Percentiles rank a stretch among this genome's conserved stretches.
These are phyloP conservation scores for Leptodactylus fallax DNA, from an alignment of 2,797 vertebrate genomes.

Conservation along the genomic window DNA sequence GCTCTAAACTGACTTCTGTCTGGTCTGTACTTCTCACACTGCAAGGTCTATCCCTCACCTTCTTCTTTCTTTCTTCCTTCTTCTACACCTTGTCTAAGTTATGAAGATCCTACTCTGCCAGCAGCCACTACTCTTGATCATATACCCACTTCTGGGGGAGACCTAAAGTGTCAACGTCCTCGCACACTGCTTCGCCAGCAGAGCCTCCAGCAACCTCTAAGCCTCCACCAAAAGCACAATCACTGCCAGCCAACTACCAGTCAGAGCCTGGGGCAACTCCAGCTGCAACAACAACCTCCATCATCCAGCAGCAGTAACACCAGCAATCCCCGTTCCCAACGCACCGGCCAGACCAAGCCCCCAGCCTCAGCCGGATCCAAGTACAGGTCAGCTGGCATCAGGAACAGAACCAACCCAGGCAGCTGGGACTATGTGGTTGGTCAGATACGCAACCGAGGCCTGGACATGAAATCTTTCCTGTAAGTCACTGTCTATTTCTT, in stretches of 20 bases:
- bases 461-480: conserved; percentile 99
- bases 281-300: conserved; percentile 84
- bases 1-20: conserved; percentile 73
- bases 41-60: conserved; percentile 81
- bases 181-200: conserved; percentile 95
- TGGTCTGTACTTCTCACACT: conserved; percentile 81
- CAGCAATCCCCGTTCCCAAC: conserved; percentile 75
- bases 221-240: conserved; percentile 90
- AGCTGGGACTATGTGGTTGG: conserved; percentile 99
- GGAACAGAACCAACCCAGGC: conserved; percentile 86
- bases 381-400: conserved; percentile 82
- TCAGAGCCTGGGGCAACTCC: conserved; percentile 95
- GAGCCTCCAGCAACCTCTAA: conserved; percentile 97
- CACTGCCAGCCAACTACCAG: conserved; percentile 96
- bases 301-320: conserved; percentile 68
- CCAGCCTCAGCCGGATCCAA: conserved; percentile 83
- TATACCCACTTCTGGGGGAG: conserved; percentile 91
- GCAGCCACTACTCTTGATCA: conserved; percentile 97
- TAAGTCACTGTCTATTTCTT: conserved; percentile 80
- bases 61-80: conserved; percentile 84
- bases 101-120: conserved; percentile 90
- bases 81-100: conserved; percentile 84
- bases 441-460: conserved; percentile 94
- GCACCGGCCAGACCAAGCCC: conserved; percentile 79
- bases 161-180: conserved; percentile 85